Base-by-base conservation (phyloP, 2,113 vertebrate genomes). In the Limanda limanda region DNA sequence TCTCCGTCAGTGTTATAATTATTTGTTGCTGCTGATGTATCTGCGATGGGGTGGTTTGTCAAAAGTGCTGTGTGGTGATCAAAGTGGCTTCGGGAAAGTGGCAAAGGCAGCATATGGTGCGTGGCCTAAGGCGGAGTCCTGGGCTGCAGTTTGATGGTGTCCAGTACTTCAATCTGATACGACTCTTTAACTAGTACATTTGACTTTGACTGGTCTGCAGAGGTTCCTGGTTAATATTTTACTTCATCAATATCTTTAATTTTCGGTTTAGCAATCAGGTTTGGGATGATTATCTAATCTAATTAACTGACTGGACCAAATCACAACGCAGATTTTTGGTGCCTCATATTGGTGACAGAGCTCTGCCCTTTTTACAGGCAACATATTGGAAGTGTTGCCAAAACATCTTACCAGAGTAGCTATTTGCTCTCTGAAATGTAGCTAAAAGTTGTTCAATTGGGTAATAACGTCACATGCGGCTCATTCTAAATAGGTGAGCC, bases 1-100 rank as follows among this genome's bases (percentile, higher is more conserved):
- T 83, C 76, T 70, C 23, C 9, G 56, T 71, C 48, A 55, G 54
- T 1, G 9, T 78, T 69, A 87, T 76, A 59, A 76, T 84, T 83
- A 77, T 85, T 83, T 85, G 64, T 52, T 60, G 51, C 65, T 61
- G 60, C 45, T 81, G 86, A 69, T 48, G 8, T 54, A 25, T 55
- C 31, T 63, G 68, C 61, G 40, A 68, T 57, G 4, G n/a, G 47
- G 27, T n/a, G 25, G 45, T 74, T 65, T 74, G 48, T 80, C 25
- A 8, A 18, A 77, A 68, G 51, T 14, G 24, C 52, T 52, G 60
- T 21, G 1, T 9, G 23, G 17, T 67, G 61, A 75, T 81, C 58
- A 63, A 61, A 76, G 48, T 8, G 67, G 24, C 63, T 77, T 27
- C 9, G 63, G 21, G 67, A 81, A 79, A 74, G 63, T 86, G 69